Evolutionary conservation across 2,797 vertebrate species (phyloP).

Genomic region (Aeoliscus strigatus): DNA sequence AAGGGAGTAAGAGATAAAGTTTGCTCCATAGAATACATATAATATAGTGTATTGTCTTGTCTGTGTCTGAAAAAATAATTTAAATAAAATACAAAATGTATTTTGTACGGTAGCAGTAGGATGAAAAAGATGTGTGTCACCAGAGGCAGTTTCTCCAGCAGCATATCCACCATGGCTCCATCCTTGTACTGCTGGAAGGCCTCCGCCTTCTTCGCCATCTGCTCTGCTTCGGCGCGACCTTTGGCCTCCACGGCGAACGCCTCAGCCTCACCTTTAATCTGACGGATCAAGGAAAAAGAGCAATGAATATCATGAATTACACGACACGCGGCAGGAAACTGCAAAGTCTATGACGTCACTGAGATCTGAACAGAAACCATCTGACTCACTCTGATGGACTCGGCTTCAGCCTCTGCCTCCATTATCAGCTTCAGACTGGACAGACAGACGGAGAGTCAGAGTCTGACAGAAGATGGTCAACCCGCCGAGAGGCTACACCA

Average conservation of each 20-base stretch:
- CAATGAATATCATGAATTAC: not conserved
- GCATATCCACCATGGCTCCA: slow-evolving; percentile 91
- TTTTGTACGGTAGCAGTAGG: too few relatives aligned
- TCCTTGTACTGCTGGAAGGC: slow-evolving; percentile 89
- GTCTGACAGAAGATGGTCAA: too few relatives aligned
- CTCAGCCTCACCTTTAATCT: slow-evolving; percentile 88
- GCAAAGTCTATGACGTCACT: too few relatives aligned
- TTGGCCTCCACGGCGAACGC: slow-evolving; percentile 85
- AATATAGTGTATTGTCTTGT: too few relatives aligned
- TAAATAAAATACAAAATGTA: too few relatives aligned
- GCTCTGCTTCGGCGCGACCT: slow-evolving; percentile 86
- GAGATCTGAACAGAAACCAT: too few relatives aligned
- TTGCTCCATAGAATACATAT: too few relatives aligned
- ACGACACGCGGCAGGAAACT: too few relatives aligned
- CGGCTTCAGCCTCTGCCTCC: slow-evolving; percentile 88
- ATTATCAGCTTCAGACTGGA: slow-evolving; percentile 84
- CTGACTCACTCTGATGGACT: slow-evolving; percentile 81
- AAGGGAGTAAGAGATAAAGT: too few relatives aligned
- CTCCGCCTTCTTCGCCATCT: slow-evolving; percentile 90
- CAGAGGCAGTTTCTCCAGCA: slow-evolving; percentile 88
- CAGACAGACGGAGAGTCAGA: not conserved
- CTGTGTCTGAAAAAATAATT: too few relatives aligned
- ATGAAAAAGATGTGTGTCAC: too few relatives aligned
- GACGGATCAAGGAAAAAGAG: not conserved
- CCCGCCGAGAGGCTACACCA: too few relatives aligned